phyloP scores from a whole-genome alignment of 2,113 vertebrate species.

The Malaclemys terrapin region DNA sequence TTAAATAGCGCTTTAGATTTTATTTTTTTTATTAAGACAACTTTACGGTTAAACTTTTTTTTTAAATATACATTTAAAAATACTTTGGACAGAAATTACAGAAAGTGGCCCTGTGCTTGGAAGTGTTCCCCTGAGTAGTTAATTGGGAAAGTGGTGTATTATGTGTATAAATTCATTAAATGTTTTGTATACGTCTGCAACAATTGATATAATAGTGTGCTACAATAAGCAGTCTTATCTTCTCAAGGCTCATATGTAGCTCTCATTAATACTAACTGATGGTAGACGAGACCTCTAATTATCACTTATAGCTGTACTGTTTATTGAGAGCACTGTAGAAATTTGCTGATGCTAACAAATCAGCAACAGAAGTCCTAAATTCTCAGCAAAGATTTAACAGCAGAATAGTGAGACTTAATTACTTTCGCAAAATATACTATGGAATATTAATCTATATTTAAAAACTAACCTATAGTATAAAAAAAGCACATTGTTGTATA shows the following conservation, averaged over 20 bases:
- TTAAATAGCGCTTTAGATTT: background rate
- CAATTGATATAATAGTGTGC: background rate
- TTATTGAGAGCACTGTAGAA: background rate
- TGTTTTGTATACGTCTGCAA: background rate
- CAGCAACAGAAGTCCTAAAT: background rate
- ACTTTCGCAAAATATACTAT: background rate
- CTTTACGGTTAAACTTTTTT: background rate
- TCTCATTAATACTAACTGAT: background rate
- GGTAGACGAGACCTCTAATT: background rate
- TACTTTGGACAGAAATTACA: background rate
- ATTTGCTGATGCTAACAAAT: background rate
- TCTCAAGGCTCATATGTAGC: background rate
- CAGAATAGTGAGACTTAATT: background rate
- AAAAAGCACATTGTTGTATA: background rate
- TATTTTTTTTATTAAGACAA: background rate
- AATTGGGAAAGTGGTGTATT: background rate
- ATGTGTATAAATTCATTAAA: background rate
- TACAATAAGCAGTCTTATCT: fast-evolving
- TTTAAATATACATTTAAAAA: background rate
- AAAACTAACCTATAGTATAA: background rate
- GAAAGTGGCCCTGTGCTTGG: fast-evolving
- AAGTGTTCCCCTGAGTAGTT: background rate
- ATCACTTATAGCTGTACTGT: fast-evolving
- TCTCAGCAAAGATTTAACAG: background rate
- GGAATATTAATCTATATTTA: background rate